These are phyloP conservation scores for Eulacestoma nigropectus DNA, from an alignment of 2,113 vertebrate species.

Conservation along the genomic window DNA sequence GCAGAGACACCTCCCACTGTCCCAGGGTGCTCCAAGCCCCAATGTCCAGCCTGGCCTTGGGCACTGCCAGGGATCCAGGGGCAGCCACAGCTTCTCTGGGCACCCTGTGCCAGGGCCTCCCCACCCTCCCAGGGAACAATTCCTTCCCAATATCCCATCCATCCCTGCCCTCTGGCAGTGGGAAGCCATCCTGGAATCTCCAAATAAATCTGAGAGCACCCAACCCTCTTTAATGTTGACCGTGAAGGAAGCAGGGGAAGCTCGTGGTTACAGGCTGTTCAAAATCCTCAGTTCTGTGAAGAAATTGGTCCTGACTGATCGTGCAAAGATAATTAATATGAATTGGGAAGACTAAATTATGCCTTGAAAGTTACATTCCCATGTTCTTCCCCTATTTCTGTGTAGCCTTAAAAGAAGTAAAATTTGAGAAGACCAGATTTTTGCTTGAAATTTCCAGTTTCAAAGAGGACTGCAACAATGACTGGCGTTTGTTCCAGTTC, in stretches of 20 bases:
- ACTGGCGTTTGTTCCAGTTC: neutral
- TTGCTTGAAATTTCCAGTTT: neutral
- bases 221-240: neutral
- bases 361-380: neutral
- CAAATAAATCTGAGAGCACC: neutral
- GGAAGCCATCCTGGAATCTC: neutral
- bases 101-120: neutral
- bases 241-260: neutral
- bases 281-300: neutral
- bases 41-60: neutral
- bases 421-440: neutral
- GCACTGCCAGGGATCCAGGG: neutral
- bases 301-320: neutral
- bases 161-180: neutral
- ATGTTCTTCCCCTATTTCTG: neutral
- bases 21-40: neutral
- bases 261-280: neutral
- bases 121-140: neutral
- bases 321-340: neutral
- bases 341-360: neutral
- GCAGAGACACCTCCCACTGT: neutral
- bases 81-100: neutral
- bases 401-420: neutral
- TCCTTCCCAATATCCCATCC: accelerated
- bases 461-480: neutral